Percentiles rank a stretch among this genome's conserved stretches.
These are phyloP conservation scores for Zosterops borbonicus DNA, from an alignment of 2,113 vertebrate species.

Conservation along the genomic window DNA sequence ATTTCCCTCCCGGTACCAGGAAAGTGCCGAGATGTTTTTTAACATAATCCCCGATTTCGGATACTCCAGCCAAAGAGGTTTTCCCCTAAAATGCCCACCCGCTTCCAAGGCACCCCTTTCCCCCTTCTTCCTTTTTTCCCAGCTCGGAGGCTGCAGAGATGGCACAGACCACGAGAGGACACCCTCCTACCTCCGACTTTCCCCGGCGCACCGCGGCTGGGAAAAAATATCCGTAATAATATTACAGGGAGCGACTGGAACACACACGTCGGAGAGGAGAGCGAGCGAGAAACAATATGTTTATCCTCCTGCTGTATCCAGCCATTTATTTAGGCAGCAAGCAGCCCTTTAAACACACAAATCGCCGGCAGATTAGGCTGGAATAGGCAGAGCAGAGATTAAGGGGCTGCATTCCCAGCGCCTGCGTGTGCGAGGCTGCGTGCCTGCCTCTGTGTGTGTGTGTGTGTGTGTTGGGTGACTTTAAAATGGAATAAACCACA, in stretches of 20 bases:
- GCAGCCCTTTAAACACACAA: conserved; percentile 56
- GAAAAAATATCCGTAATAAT: conserved; percentile 40
- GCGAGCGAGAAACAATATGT: conserved; percentile 26
- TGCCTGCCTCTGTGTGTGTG: not conserved
- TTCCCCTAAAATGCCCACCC: not conserved
- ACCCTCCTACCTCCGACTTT: conserved; percentile 66
- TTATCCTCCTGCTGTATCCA: conserved; percentile 15
- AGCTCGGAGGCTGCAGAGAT: not conserved
- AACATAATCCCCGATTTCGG: not conserved
- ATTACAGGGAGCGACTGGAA: conserved; percentile 43
- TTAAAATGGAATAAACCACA: conserved; percentile 78
- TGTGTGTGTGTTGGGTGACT: conserved; percentile 68
- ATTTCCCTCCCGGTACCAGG: fast-evolving
- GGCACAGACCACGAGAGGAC: conserved; percentile 71
- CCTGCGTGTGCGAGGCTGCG: not conserved
- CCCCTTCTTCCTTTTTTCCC: not conserved
- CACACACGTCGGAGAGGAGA: conserved; percentile 24
- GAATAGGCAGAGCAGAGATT: conserved; percentile 61
- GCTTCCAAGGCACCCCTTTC: not conserved
- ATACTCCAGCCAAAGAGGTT: not conserved
- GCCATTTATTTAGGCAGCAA: conserved; percentile 57
- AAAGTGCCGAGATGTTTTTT: fast-evolving
- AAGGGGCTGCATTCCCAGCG: not conserved
- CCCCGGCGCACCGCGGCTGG: not conserved
- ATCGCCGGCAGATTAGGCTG: conserved; percentile 37